Evolutionary conservation across 2,797 vertebrate species (phyloP).

Genomic region (Enteromius treurensis): DNA sequence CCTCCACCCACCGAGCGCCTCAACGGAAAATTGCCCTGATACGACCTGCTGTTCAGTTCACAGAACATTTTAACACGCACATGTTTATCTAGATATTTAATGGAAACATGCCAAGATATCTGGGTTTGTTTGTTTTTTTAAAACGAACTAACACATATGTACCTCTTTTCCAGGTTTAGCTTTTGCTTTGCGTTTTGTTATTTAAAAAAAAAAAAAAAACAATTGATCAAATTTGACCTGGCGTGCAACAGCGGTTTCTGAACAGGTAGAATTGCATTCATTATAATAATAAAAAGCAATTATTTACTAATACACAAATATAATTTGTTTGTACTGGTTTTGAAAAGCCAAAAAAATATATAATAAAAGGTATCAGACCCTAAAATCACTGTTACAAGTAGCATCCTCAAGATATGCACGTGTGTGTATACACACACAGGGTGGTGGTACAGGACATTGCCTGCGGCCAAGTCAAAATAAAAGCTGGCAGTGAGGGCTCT

Average conservation of each 20-base stretch:
- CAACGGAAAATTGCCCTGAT: conserved; percentile 63
- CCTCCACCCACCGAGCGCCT: conserved; percentile 33
- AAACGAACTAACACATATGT: background rate
- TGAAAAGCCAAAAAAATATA: background rate
- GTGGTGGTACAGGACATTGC: conserved; percentile 38
- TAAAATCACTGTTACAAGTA: conserved; percentile 47
- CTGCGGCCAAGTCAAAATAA: conserved; percentile 53
- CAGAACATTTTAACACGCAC: conserved; percentile 36
- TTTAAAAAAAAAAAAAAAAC: no score
- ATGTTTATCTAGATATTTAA: conserved; percentile 21
- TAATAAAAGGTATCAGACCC: background rate
- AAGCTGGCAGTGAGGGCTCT: conserved; percentile 33
- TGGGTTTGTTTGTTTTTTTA: background rate
- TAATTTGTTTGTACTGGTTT: background rate
- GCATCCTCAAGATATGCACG: conserved; percentile 44
- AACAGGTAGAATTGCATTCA: background rate
- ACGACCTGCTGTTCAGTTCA: conserved; percentile 53
- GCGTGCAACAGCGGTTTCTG: background rate
- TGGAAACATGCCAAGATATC: background rate
- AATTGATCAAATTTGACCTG: background rate
- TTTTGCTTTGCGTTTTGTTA: background rate
- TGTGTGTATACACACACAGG: background rate
- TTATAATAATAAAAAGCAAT: background rate
- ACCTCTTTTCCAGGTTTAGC: no score
- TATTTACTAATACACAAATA: background rate